Conservation (phyloP, 2,797 vertebrate species). For the Chiroxiphia lanceolata region DNA sequence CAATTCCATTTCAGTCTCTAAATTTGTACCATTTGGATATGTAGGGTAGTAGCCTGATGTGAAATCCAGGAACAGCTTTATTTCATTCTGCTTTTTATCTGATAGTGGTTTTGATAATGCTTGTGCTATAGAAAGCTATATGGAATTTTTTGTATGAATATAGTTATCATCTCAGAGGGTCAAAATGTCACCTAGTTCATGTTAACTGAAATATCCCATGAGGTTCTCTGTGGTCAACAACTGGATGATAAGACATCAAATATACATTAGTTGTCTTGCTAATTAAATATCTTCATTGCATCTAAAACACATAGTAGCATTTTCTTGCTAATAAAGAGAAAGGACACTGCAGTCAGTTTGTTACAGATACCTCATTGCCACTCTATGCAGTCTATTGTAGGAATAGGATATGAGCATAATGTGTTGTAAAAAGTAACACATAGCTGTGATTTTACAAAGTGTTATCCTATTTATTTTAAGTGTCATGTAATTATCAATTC, state of each 20-base stretch:
- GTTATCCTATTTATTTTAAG: slow-evolving; percentile 77
- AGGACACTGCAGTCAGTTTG: neutral
- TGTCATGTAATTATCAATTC: slow-evolving; percentile 77
- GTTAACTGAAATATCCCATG: neutral
- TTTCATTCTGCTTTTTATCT: neutral
- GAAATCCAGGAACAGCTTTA: neutral
- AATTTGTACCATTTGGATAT: neutral
- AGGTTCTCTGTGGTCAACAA: neutral
- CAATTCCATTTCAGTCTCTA: neutral
- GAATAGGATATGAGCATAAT: neutral
- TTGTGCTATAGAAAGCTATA: neutral
- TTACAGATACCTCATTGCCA: neutral
- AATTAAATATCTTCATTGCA: slow-evolving; percentile 14
- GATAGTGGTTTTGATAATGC: neutral
- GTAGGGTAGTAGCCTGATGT: neutral
- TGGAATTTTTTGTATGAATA: neutral
- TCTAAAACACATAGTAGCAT: neutral
- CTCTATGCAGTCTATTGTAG: neutral
- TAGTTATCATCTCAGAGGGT: neutral
- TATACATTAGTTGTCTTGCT: slow-evolving; percentile 8
- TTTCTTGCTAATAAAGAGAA: neutral
- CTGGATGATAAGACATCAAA: neutral
- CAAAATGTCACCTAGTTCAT: neutral
- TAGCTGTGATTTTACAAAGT: slow-evolving; percentile 58
- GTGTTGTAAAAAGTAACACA: slow-evolving; percentile 22